These are phyloP conservation scores for Alfaro cultratus DNA, from an alignment of 2,797 vertebrate species.

Conservation along the genomic window DNA sequence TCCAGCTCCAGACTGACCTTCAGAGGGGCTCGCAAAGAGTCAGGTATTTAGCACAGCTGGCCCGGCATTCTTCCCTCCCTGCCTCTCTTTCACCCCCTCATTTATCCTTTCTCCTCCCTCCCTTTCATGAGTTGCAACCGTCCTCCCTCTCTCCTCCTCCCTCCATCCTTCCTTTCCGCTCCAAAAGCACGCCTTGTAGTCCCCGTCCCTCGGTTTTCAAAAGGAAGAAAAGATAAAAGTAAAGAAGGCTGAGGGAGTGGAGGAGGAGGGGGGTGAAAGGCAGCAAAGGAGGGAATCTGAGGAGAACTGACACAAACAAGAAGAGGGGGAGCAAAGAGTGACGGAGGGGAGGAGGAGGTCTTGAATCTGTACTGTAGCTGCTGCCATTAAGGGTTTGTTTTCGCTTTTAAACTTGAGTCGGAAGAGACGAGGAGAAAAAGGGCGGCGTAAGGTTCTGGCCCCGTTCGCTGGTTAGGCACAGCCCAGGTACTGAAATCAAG, in stretches of 20 bases:
- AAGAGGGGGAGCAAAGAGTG: slow-evolving; percentile 61
- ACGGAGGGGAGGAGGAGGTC: slow-evolving; percentile 34
- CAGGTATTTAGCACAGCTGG: slow-evolving; percentile 87
- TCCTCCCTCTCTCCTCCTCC: slow-evolving; percentile 40
- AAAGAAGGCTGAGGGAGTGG: slow-evolving; percentile 44
- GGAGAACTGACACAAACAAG: slow-evolving; percentile 68
- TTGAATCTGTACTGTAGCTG: slow-evolving; percentile 61
- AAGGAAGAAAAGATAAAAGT: slow-evolving; percentile 82
- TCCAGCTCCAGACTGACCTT: slow-evolving; percentile 76
- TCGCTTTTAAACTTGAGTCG: slow-evolving; percentile 51
- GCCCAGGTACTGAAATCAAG: background rate
- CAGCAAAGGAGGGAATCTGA: slow-evolving; percentile 62
- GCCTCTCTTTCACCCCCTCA: slow-evolving; percentile 62
- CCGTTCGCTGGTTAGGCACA: slow-evolving; percentile 34
- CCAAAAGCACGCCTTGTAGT: slow-evolving; percentile 77
- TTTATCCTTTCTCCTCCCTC: slow-evolving; percentile 73
- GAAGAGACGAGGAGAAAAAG: slow-evolving; percentile 74
- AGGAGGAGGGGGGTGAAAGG: slow-evolving; percentile 2
- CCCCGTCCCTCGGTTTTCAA: slow-evolving; percentile 76
- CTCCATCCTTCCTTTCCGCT: slow-evolving; percentile 66
- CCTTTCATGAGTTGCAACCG: slow-evolving; percentile 58
- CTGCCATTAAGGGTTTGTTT: slow-evolving; percentile 58
- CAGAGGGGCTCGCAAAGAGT: slow-evolving; percentile 77
- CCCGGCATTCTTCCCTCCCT: slow-evolving; percentile 80
- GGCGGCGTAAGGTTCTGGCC: slow-evolving; percentile 81